phyloP scores from a whole-genome alignment of 2,797 vertebrate genomes.

The Balearica regulorum region DNA sequence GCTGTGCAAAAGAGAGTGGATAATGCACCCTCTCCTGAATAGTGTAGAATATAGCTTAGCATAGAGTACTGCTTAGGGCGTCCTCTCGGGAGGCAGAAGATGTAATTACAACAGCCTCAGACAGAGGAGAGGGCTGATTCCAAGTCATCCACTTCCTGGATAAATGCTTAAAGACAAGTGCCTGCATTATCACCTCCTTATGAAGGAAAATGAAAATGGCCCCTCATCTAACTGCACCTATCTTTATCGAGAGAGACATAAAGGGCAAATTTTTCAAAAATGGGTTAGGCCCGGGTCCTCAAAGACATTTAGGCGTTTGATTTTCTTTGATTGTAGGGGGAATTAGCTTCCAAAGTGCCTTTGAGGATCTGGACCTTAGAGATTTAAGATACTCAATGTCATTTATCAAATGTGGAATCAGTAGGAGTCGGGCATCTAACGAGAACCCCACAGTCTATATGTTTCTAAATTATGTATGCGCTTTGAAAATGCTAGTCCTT shows the following conservation, averaged over 20 bases:
- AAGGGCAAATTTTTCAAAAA: conserved; percentile 58
- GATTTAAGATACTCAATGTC: conserved; percentile 61
- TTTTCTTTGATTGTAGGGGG: conserved; percentile 65
- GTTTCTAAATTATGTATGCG: conserved; percentile 57
- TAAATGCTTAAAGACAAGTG: conserved; percentile 57
- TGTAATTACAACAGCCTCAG: conserved; percentile 25
- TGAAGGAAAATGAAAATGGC: conserved; percentile 55
- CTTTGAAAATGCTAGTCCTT: conserved; percentile 59
- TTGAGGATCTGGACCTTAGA: conserved; percentile 58
- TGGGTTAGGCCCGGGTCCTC: conserved; percentile 38
- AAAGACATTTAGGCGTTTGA: conserved; percentile 57
- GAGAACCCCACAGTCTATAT: conserved; percentile 54
- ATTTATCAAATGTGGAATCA: conserved; percentile 60
- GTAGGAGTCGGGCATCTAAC: conserved; percentile 48
- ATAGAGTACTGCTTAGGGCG: neutral
- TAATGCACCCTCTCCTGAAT: neutral
- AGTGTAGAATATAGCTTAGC: neutral
- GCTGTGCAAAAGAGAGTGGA: neutral
- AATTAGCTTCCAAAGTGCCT: conserved; percentile 62
- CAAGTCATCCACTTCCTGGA: neutral
- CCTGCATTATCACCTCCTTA: conserved; percentile 50
- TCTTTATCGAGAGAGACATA: conserved; percentile 51
- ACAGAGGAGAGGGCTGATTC: conserved; percentile 28
- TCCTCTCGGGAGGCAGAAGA: conserved; percentile 16
- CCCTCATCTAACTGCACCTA: conserved; percentile 41